phyloP scores from a whole-genome alignment of 2,797 vertebrate genomes.

The Pseudopleuronectes americanus region DNA sequence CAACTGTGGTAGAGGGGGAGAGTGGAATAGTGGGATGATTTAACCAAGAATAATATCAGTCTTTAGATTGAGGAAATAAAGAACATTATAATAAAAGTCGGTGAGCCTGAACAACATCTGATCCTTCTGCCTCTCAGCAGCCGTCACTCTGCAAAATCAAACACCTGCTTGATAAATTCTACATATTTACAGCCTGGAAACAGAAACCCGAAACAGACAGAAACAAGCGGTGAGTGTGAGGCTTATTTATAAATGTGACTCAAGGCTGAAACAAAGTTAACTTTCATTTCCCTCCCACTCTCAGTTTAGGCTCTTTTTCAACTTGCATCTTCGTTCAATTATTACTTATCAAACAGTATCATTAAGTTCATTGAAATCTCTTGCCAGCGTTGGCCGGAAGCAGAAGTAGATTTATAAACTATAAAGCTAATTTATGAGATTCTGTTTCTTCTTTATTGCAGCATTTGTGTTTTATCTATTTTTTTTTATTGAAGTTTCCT shows the following conservation, averaged over 20 bases:
- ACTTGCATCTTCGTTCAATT: background rate
- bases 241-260: conserved; percentile 31
- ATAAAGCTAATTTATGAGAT: conserved; percentile 1
- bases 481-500: background rate
- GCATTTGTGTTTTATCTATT: conserved; percentile 3
- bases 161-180: conserved; percentile 26
- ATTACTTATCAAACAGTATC: background rate
- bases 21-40: background rate
- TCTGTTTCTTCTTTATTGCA: conserved; percentile 4
- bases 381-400: background rate
- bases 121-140: conserved; percentile 1
- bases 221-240: conserved; percentile 25
- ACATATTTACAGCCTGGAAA: conserved; percentile 37
- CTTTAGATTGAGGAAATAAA: conserved; percentile 4
- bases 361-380: background rate
- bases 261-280: conserved; percentile 3
- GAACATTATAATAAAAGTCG: conserved; percentile 5
- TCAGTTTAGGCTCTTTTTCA: background rate
- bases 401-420: background rate
- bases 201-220: conserved; percentile 24
- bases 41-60: background rate
- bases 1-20: background rate
- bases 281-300: conserved; percentile 1
- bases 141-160: conserved; percentile 6
- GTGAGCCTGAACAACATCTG: background rate